Evolutionary conservation across 2,113 vertebrate genomes (phyloP).

Genomic region (Oostethus manadensis): DNA sequence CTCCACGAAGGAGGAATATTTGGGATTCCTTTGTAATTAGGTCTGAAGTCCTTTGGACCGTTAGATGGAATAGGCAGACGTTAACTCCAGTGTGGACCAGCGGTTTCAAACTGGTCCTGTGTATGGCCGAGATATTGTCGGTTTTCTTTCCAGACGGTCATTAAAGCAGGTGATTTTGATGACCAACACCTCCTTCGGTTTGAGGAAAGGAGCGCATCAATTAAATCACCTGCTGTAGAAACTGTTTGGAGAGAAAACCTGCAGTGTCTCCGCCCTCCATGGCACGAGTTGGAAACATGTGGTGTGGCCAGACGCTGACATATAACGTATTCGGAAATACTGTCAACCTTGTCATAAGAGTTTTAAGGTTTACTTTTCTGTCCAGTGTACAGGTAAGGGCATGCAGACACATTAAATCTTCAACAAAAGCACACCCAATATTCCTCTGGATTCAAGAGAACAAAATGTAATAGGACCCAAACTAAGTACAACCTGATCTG

Average conservation of each 20-base stretch:
- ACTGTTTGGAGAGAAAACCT: too few species aligned
- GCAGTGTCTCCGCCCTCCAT: too few species aligned
- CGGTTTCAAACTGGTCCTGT: too few species aligned
- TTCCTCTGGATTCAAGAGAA: not conserved
- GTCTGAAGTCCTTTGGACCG: constrained; percentile 29
- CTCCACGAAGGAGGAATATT: constrained; percentile 8
- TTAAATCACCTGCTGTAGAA: too few species aligned
- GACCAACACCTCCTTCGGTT: too few species aligned
- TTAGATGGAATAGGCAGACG: constrained; percentile 22
- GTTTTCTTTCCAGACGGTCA: too few species aligned
- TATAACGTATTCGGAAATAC: not conserved
- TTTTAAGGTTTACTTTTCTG: not conserved
- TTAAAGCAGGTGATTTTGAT: too few species aligned
- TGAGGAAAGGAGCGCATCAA: too few species aligned
- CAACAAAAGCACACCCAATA: not conserved
- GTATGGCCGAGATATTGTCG: too few species aligned
- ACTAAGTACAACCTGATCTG: not conserved
- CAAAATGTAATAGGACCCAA: not conserved
- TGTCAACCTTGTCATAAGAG: not conserved
- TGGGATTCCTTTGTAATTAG: constrained; percentile 28
- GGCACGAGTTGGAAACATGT: too few species aligned
- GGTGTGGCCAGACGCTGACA: too few species aligned
- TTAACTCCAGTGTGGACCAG: constrained; percentile 13
- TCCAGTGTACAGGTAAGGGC: not conserved
- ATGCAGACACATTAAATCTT: not conserved